These are phyloP conservation scores for Cyphomyrus plagiostoma DNA, from an alignment of 2,113 vertebrate genomes.

Conservation along the genomic window DNA sequence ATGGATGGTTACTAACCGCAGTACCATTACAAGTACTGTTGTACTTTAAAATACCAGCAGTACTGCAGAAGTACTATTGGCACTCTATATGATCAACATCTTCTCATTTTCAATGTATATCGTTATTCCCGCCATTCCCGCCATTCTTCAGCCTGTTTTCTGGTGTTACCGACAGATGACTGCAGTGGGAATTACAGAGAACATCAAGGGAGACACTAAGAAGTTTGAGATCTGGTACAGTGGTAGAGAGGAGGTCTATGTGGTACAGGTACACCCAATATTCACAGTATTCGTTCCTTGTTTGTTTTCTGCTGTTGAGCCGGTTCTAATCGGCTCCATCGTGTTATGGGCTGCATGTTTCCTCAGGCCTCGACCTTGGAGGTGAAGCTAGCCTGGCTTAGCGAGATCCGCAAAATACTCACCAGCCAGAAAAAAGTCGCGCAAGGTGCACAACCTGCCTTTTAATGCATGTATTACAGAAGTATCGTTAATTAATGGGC, in stretches of 20 bases:
- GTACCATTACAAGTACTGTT: not conserved
- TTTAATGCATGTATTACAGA: not conserved
- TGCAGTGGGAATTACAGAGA: slow-evolving; percentile 85
- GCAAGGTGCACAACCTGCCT: slow-evolving; percentile 62
- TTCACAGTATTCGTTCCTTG: not conserved
- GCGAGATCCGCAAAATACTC: slow-evolving; percentile 81
- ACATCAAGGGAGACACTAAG: slow-evolving; percentile 85
- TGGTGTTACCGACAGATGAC: slow-evolving; percentile 69
- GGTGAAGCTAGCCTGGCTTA: slow-evolving; percentile 84
- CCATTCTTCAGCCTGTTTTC: not conserved
- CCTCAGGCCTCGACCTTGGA: slow-evolving; percentile 79
- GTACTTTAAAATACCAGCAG: not conserved
- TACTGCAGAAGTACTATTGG: not conserved
- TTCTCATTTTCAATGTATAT: not conserved
- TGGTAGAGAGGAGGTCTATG: slow-evolving; percentile 83
- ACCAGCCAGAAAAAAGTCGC: slow-evolving; percentile 74
- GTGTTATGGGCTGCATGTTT: not conserved
- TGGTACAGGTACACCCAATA: slow-evolving; percentile 64
- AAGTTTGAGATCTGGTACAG: slow-evolving; percentile 97
- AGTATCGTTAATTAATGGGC: not conserved
- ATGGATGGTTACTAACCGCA: not conserved
- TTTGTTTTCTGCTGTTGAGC: not conserved
- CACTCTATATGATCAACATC: not conserved
- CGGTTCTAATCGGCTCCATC: not conserved
- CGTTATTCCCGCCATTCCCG: not conserved